These are phyloP conservation scores for Lepidonotus clava DNA, from an alignment of 2,888 invertebrate species.

Conservation along the genomic window DNA sequence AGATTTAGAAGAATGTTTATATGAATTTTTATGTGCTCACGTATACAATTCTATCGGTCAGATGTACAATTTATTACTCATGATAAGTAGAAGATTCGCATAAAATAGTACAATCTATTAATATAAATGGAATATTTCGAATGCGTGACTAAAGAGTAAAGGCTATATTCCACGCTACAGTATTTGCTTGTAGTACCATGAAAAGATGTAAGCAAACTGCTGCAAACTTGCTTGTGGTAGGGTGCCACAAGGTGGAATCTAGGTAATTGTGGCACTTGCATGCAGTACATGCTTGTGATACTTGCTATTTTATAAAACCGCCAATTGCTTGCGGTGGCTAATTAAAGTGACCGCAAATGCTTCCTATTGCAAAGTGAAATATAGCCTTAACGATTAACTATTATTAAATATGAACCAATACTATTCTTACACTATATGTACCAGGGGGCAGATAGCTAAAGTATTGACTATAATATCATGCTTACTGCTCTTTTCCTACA, in stretches of 20 bases:
- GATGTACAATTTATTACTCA: neutral
- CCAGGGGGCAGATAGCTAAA: neutral
- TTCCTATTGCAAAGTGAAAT: neutral
- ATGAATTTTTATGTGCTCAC: neutral
- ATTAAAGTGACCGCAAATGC: neutral
- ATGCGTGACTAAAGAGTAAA: neutral
- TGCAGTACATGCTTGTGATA: no score
- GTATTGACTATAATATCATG: neutral
- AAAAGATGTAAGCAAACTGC: no score
- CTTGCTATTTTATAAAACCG: neutral
- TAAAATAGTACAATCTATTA: neutral
- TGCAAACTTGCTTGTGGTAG: no score
- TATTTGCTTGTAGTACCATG: no score
- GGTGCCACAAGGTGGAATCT: no score
- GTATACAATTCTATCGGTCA: neutral
- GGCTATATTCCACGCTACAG: no score
- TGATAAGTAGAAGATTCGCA: neutral
- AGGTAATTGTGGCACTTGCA: no score
- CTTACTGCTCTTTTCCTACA: conserved; percentile 87
- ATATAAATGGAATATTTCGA: neutral
- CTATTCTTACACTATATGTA: no score
- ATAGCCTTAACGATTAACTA: neutral
- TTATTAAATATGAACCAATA: neutral
- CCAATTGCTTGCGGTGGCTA: neutral
- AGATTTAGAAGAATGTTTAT: neutral